A percentile compares a stretch with the other conserved stretches of the same genome.
phyloP scores from a whole-genome alignment of 2,888 invertebrate species.

The Crioceris asparagi region DNA sequence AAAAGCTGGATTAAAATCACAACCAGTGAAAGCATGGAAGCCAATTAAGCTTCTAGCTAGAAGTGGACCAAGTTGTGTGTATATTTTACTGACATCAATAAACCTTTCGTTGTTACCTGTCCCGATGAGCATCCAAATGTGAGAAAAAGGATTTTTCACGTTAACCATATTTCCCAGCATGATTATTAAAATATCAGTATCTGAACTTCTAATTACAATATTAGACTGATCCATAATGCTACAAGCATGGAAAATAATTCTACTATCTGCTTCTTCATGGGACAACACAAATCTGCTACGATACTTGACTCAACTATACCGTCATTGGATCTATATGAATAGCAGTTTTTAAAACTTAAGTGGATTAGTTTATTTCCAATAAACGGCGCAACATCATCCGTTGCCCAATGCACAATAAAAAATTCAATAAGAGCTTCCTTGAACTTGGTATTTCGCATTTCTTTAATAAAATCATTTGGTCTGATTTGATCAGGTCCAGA shows the following conservation, averaged over 20 bases:
- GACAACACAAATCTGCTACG: conserved; percentile 7
- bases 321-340: conserved; percentile 12
- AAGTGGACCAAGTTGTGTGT: conserved; percentile 9
- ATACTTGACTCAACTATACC: conserved; percentile 13
- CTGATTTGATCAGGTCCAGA: conserved; percentile 21
- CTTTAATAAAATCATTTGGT: conserved; percentile 10
- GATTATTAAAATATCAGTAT: conserved; percentile 20
- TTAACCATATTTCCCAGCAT: conserved; percentile 21
- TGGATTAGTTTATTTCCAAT: conserved; percentile 8
- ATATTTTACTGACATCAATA: conserved; percentile 11
- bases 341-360: conserved; percentile 4
- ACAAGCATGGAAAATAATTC: conserved; percentile 17
- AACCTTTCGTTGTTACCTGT: conserved; percentile 19
- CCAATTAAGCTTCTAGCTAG: conserved; percentile 11
- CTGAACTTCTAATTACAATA: conserved; percentile 19
- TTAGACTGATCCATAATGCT: conserved; percentile 16
- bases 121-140: conserved; percentile 17
- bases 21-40: conserved; percentile 14
- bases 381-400: conserved; percentile 21
- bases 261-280: conserved; percentile 17
- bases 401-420: conserved; percentile 22
- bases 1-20: conserved; percentile 11
- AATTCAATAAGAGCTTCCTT: too few relatives aligned
- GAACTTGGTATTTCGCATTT: conserved; percentile 20
- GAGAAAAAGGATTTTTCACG: conserved; percentile 16